These are phyloP conservation scores for Lophius americanus DNA, from an alignment of 2,797 vertebrate genomes.

Conservation along the genomic window DNA sequence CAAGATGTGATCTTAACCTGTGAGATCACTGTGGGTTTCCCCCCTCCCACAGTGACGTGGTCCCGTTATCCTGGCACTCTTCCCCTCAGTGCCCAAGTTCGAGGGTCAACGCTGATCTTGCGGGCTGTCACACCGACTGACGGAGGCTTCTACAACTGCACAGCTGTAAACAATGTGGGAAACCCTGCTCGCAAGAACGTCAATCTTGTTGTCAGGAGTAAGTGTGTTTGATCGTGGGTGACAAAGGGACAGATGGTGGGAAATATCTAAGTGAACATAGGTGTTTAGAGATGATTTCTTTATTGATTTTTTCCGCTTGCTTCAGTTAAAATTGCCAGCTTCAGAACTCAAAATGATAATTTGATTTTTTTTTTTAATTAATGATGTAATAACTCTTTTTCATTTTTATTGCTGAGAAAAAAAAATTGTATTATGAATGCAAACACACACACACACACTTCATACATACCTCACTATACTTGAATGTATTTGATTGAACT, in stretches of 20 bases:
- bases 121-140: slow-evolving; percentile 86
- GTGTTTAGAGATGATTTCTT: neutral
- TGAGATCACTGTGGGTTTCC: slow-evolving; percentile 88
- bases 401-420: neutral
- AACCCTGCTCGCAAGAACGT: slow-evolving; percentile 94
- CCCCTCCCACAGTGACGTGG: slow-evolving; percentile 88
- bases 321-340: neutral
- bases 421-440: too few species aligned
- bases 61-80: slow-evolving; percentile 88
- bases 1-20: slow-evolving; percentile 91
- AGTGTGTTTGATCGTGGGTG: slow-evolving; percentile 47
- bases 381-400: neutral
- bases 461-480: neutral
- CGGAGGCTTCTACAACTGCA: slow-evolving; percentile 95
- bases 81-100: slow-evolving; percentile 84
- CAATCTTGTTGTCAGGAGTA: slow-evolving; percentile 93
- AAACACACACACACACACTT: neutral
- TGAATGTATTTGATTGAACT: neutral
- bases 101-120: slow-evolving; percentile 86
- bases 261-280: neutral
- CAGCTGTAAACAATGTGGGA: slow-evolving; percentile 95
- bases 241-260: neutral
- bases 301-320: too few species aligned
- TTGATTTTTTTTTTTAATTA: neutral
- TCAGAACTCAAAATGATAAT: neutral